Evolutionary conservation across 2,797 vertebrate genomes (phyloP).

Genomic region (Galago senegalensis): DNA sequence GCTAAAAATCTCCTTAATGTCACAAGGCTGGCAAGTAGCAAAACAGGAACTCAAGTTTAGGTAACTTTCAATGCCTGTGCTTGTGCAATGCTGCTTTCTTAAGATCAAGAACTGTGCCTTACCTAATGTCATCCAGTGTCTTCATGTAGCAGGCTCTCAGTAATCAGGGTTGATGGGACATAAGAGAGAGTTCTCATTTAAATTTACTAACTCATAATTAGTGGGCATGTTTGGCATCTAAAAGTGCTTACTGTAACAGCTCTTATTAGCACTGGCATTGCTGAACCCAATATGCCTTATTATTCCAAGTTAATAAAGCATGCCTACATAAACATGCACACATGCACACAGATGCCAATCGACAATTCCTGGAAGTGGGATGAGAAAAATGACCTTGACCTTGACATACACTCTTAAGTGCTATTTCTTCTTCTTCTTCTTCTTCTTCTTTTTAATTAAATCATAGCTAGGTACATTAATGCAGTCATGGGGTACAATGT

Average conservation of each 20-base stretch:
- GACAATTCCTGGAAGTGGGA: not conserved
- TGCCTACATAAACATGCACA: not conserved
- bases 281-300: not conserved
- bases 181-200: not conserved
- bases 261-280: not conserved
- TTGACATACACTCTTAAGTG: not conserved
- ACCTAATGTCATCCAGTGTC: too few species aligned
- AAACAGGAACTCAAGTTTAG: not conserved
- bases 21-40: not conserved
- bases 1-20: not conserved
- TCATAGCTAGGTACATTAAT: too few species aligned
- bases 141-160: not conserved
- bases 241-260: too few species aligned
- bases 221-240: rapidly evolving
- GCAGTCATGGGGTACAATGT: too few species aligned
- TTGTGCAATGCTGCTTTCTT: not conserved
- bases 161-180: not conserved
- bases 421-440: not conserved
- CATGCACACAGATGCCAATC: too few species aligned
- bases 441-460: too few species aligned
- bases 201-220: not conserved
- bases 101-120: not conserved
- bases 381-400: too few species aligned
- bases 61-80: rapidly evolving
- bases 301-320: not conserved